A percentile compares a stretch with the other conserved stretches of the same genome.
These are phyloP conservation scores for Arothron firmamentum DNA, from an alignment of 2,113 vertebrate species.

Conservation along the genomic window DNA sequence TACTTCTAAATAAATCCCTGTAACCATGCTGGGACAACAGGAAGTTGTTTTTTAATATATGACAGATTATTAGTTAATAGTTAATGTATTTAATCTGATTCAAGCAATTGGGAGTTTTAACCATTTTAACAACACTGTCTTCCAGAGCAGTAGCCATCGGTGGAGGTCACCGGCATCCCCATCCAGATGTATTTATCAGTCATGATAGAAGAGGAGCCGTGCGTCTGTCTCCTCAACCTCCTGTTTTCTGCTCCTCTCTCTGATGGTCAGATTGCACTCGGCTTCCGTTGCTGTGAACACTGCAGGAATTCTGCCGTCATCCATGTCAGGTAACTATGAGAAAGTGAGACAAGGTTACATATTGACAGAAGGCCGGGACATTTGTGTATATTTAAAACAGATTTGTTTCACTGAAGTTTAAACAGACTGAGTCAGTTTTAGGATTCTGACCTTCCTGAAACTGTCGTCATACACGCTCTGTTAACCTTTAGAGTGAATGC, in stretches of 20 bases:
- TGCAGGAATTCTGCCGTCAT: conserved; percentile 15
- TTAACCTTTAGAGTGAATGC: conserved; percentile 42
- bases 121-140: no score
- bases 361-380: conserved; percentile 6
- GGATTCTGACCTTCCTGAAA: conserved; percentile 45
- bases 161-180: conserved; percentile 14
- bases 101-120: no score
- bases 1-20: no score
- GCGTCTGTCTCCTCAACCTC: conserved; percentile 27
- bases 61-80: no score
- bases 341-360: background rate
- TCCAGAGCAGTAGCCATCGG: no score
- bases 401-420: conserved; percentile 8
- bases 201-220: conserved; percentile 36
- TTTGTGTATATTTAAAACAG: background rate
- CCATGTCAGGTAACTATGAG: background rate
- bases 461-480: conserved; percentile 33
- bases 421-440: conserved; percentile 34
- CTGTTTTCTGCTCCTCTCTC: conserved; percentile 47
- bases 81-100: no score
- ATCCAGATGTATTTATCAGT: conserved; percentile 43
- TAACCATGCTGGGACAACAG: no score
- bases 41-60: no score
- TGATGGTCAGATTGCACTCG: conserved; percentile 9
- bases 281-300: conserved; percentile 11